phyloP scores from a whole-genome alignment of 2,888 invertebrate genomes.

The Subacronicta megacephala region DNA sequence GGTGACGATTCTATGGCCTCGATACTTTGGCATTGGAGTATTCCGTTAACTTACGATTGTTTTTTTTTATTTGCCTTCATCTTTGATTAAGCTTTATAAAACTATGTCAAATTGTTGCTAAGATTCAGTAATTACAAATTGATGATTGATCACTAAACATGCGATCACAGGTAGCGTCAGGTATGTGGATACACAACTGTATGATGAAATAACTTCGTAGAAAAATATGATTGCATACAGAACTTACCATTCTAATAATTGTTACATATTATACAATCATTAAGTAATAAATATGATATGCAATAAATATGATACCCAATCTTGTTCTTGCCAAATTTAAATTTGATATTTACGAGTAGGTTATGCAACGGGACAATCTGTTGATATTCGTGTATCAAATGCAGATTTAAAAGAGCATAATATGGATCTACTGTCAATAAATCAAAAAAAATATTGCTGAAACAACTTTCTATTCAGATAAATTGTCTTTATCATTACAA shows the following conservation, averaged over 20 bases:
- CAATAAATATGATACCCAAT: conserved; percentile 9
- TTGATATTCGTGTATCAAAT: neutral
- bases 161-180: conserved; percentile 56
- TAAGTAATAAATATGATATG: conserved; percentile 9
- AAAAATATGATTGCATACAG: conserved; percentile 11
- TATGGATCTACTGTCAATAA: too few relatives aligned
- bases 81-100: conserved; percentile 28
- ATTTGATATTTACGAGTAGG: neutral
- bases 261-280: conserved; percentile 1
- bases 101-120: conserved; percentile 25
- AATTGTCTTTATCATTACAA: conserved; percentile 54
- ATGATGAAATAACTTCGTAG: conserved; percentile 32
- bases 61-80: conserved; percentile 62
- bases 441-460: too few relatives aligned
- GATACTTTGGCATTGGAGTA: conserved; percentile 70
- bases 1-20: conserved; percentile 84
- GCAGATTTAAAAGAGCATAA: neutral
- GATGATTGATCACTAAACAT: conserved; percentile 34
- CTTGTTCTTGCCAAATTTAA: conserved; percentile 2
- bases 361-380: neutral
- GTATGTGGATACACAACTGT: conserved; percentile 16
- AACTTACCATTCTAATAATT: conserved; percentile 1
- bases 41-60: conserved; percentile 74
- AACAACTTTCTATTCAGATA: too few relatives aligned
- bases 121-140: conserved; percentile 15